Percentiles rank a stretch among this genome's conserved stretches.
These are phyloP conservation scores for Patella depressa DNA, from an alignment of 2,888 invertebrate species.

Conservation along the genomic window DNA sequence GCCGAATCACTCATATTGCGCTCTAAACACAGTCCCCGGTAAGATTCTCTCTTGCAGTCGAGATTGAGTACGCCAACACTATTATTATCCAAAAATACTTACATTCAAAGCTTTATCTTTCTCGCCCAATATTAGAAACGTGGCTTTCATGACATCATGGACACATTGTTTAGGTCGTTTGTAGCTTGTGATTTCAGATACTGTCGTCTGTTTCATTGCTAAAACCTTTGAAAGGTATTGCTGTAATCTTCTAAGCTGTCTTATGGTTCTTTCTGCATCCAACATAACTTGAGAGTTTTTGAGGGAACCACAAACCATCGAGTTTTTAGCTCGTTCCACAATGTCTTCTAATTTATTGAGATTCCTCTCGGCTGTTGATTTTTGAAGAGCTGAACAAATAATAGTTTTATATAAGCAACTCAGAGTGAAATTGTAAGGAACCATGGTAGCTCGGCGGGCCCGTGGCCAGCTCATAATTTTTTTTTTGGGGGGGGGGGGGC, in stretches of 20 bases:
- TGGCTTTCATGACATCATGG: slow-evolving; percentile 48
- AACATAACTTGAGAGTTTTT: slow-evolving; percentile 35
- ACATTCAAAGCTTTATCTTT: slow-evolving; percentile 35
- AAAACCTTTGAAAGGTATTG: slow-evolving; percentile 42
- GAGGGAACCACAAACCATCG: slow-evolving; percentile 35
- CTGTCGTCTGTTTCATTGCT: slow-evolving; percentile 46
- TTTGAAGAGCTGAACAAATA: slow-evolving; percentile 33
- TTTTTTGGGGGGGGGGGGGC: too few relatives aligned
- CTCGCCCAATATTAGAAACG: slow-evolving; percentile 53
- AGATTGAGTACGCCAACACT: too few relatives aligned
- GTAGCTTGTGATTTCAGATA: slow-evolving; percentile 56
- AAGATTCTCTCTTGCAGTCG: too few relatives aligned
- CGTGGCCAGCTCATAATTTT: too few relatives aligned
- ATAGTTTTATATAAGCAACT: too few relatives aligned
- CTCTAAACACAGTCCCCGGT: too few relatives aligned
- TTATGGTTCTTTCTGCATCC: slow-evolving; percentile 30
- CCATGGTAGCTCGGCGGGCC: too few relatives aligned
- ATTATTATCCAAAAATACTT: neutral
- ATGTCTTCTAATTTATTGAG: slow-evolving; percentile 41
- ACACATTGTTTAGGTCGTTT: slow-evolving; percentile 46
- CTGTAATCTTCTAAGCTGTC: slow-evolving; percentile 31
- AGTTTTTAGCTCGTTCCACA: slow-evolving; percentile 41
- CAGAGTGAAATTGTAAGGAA: too few relatives aligned
- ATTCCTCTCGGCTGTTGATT: slow-evolving; percentile 42
- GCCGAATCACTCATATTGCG: too few relatives aligned